Evolutionary conservation across 92 coral and sea anemone genomes (phyloP), one percentile per base, ranked within the genome.

Genomic region (Paramuricea clavata): DNA sequence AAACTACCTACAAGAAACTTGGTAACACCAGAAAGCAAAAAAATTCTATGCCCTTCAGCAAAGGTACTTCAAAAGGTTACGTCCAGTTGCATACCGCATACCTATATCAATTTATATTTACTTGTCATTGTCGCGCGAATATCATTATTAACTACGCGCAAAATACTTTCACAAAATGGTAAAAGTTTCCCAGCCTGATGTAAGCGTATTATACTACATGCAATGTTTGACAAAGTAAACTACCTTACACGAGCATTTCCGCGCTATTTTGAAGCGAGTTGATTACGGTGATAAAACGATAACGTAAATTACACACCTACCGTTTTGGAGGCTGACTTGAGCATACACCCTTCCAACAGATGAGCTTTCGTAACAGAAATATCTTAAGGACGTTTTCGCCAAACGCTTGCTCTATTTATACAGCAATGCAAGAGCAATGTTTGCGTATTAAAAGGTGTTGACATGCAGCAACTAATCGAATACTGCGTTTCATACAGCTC

Each of bases 381-480:
- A 56, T 60, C 12, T 60, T 54, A 76, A 50, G 41, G 16, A 28
- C 39, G 43, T 76, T 56, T 74, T 50, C 67, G 60, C 39, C 49
- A 31, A 76, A 44, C 39, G 39, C 72, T 65, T 33, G 67, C 67
- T 76, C 82, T 76, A 76, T 76, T 76, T 76, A 49, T 76, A 76
- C 82, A 76, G 82, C 36, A 49, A 15, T 33, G 42, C 82, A 50
- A 76, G 82, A 49, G 47, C 23, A 49, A 43, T 60, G 67, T 76
- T 56, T 76, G 82, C 64, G 67, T 76, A 76, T 76, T 76, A 76
- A 76, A 50, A 76, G 82, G 82, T 76, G 82, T 27, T 76, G 82
- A 76, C 82, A 76, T 65, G 82, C 64, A 54, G 35, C 50, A 76
- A 49, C 68, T 76, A 76, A 76, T 76, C 82, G 82, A 76, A 76